Percentiles rank a stretch among this genome's conserved stretches.
Evolutionary conservation across 2,888 invertebrate genomes (phyloP).

Genomic region (Dryococelus australis): DNA sequence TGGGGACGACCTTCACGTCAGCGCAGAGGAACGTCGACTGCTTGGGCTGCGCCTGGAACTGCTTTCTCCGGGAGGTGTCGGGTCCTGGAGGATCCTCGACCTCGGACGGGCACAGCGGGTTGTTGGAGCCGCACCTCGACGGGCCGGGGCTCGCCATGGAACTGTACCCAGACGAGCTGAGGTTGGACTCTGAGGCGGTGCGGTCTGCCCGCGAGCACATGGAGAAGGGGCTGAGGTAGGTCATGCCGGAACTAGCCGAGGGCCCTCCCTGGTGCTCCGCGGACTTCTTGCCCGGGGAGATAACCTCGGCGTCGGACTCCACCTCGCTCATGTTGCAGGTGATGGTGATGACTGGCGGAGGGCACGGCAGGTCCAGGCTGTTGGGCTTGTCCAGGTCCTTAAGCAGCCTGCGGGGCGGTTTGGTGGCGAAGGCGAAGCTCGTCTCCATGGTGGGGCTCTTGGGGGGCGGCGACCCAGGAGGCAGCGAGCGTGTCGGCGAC

Average conservation of each 20-base stretch:
- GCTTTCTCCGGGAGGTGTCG: constrained; percentile 52
- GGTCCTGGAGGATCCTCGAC: constrained; percentile 70
- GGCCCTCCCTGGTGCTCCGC: constrained; percentile 60
- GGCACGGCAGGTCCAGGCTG: constrained; percentile 67
- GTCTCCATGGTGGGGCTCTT: constrained; percentile 57
- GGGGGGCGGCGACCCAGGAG: constrained; percentile 66
- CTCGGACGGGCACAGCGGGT: constrained; percentile 78
- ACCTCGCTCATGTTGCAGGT: constrained; percentile 78
- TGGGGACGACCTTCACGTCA: constrained; percentile 57
- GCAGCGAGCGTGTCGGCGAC: constrained; percentile 66
- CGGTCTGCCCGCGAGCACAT: constrained; percentile 76
- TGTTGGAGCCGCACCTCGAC: constrained; percentile 81
- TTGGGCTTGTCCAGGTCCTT: constrained; percentile 71
- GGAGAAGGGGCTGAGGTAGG: constrained; percentile 80
- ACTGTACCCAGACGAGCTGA: constrained; percentile 85
- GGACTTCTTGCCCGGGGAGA: constrained; percentile 65
- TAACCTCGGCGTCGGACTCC: constrained; percentile 75
- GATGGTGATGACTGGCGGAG: constrained; percentile 54
- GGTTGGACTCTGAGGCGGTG: constrained; percentile 82
- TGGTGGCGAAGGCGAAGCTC: constrained; percentile 57
- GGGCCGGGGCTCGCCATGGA: constrained; percentile 87
- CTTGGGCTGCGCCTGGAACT: constrained; percentile 39
- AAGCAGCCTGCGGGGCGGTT: constrained; percentile 61
- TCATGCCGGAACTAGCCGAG: constrained; percentile 63
- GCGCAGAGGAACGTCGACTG: constrained; percentile 49